Base-by-base conservation (phyloP, 2,113 vertebrate species). In the Danionella cerebrum region DNA sequence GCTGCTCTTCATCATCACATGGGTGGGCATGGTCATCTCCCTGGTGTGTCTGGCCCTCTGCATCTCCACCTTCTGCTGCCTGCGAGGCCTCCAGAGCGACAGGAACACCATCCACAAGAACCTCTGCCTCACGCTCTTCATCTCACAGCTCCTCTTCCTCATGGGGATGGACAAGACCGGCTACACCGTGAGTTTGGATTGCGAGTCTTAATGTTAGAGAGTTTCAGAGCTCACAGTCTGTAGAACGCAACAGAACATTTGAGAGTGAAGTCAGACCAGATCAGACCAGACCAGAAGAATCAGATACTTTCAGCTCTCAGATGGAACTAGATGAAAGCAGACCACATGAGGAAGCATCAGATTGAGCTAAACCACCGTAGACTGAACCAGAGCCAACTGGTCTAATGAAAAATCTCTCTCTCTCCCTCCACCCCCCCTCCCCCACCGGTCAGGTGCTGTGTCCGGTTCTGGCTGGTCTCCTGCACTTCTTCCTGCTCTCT, bases 91-190 rank as follows among this genome's bases (percentile, higher is more conserved):
- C 71, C 94, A 94, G 82, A 91, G 91, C 0, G 93, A 95, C 84
- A 90, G 94, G 53, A 92, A 92, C 86, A 97, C 92, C 79, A 94
- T 96, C 79, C 94, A 96, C 87, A 91, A 91, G 83, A 91, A 92
- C 81, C 87, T 92, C 10, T 92, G 91, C 71, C 86, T 91, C 84
- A 91, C 68, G 0, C 74, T 76, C 45, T 72, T 76, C 53, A 45
- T 76, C 69, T 76, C 74, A 5, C 74, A 76, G 16, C 74, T 76
- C 27, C 69, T 76, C 39, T 72, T 76, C 51, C 69, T 95, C 19
- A 88, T 95, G 0, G 91, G 92, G 54, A 94, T 94, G 69, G 93
- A 96, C 76, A 97, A 92, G 84, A 94, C 91, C 0, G 89, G 96
- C 57, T 95, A 94, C 65, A 88, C 90, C 65, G 94, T 96, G 51